Evolutionary conservation across 2,888 invertebrate species (phyloP).

Genomic region (Machimus rusticus): DNA sequence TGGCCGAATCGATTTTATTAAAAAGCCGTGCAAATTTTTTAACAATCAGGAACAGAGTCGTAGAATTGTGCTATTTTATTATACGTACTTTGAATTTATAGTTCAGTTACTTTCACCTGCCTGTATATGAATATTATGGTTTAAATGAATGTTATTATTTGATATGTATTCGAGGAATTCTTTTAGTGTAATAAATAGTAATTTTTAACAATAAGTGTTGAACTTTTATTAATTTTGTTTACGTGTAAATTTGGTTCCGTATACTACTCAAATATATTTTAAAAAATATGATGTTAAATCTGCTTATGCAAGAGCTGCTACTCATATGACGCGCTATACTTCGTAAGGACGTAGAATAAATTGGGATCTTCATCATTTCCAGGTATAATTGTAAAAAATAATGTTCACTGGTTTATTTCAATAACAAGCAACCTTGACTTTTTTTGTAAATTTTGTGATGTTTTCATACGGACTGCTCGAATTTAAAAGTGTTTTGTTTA

Average conservation of each 20-base stretch:
- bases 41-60: neutral
- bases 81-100: neutral
- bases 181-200: constrained; percentile 24
- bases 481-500: neutral
- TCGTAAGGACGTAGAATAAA: neutral
- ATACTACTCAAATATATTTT: neutral
- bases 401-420: neutral
- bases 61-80: neutral
- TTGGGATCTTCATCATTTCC: constrained; percentile 16
- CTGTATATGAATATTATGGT: neutral
- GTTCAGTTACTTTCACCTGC: neutral
- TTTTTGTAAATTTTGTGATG: neutral
- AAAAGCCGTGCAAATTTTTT: neutral
- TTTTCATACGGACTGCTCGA: neutral
- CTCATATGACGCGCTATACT: neutral
- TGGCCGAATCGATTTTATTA: neutral
- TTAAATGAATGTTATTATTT: neutral
- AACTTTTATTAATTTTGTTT: neutral
- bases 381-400: constrained; percentile 22
- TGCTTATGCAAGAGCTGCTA: constrained; percentile 38
- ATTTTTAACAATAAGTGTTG: constrained; percentile 10
- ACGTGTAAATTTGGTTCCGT: neutral
- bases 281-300: neutral
- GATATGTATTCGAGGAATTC: constrained; percentile 5
- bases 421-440: neutral